Conservation (phyloP, 2,888 invertebrate species). For the Abrostola tripartita region DNA sequence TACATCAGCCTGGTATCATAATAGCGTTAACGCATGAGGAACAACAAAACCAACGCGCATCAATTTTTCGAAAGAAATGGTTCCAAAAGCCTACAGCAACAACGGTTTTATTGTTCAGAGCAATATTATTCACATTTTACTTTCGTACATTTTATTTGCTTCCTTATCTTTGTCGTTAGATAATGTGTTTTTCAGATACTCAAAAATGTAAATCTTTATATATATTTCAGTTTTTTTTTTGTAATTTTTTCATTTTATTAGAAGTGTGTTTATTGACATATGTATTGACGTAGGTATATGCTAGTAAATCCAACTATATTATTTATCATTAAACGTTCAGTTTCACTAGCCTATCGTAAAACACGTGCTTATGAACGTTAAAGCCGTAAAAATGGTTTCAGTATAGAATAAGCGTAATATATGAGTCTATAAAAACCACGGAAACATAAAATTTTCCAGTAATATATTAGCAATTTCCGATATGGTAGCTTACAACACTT, state of each 20-base stretch:
- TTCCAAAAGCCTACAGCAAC: too few relatives aligned
- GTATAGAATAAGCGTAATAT: slow-evolving; percentile 79
- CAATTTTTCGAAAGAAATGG: too few relatives aligned
- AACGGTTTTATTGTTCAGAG: too few relatives aligned
- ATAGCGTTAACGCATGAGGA: background rate
- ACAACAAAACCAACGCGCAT: background rate
- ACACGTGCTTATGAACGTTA: slow-evolving; percentile 81
- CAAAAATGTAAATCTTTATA: too few relatives aligned
- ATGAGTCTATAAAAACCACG: slow-evolving; percentile 80
- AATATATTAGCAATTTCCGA: slow-evolving; percentile 80
- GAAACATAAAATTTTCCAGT: slow-evolving; percentile 78
- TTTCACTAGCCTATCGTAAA: slow-evolving; percentile 67
- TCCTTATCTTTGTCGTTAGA: too few relatives aligned
- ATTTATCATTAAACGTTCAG: slow-evolving; percentile 52
- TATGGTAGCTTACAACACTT: slow-evolving; percentile 62
- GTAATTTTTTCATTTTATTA: too few relatives aligned
- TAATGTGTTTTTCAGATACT: too few relatives aligned
- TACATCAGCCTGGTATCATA: background rate
- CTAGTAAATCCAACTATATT: slow-evolving; percentile 44
- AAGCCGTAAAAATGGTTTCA: slow-evolving; percentile 79
- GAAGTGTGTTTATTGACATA: too few relatives aligned
- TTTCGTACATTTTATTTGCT: too few relatives aligned
- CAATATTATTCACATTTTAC: too few relatives aligned
- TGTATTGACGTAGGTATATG: slow-evolving; percentile 13
- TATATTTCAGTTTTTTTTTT: too few relatives aligned